Evolutionary conservation across 1,140 invertebrate species (phyloP).

Genomic region (Armadillidium nasatum): DNA sequence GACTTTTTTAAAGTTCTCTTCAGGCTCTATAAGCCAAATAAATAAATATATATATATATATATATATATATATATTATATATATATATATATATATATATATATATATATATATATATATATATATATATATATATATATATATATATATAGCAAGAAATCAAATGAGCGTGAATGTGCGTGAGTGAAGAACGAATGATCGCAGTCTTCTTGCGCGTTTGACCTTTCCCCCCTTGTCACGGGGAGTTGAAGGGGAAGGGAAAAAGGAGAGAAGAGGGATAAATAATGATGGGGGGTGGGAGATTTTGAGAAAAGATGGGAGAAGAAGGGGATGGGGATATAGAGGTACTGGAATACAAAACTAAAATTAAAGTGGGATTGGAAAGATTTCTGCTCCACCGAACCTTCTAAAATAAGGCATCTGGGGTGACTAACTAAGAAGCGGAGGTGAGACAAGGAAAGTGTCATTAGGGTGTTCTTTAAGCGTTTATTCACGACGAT

Average conservation of each 20-base stretch:
- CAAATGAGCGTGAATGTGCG: not conserved
- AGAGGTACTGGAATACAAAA: not conserved
- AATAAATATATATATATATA: too few relatives aligned
- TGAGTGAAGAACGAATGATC: not conserved
- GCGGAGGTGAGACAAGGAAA: constrained; percentile 6
- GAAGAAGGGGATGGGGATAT: too few relatives aligned
- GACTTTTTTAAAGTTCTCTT: too few relatives aligned
- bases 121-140: too few relatives aligned
- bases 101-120: too few relatives aligned
- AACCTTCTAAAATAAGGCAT: not conserved
- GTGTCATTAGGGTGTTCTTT: not conserved
- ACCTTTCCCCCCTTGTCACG: constrained; percentile 1
- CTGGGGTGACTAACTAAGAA: not conserved
- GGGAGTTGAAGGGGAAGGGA: not conserved
- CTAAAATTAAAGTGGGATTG: constrained; percentile 2
- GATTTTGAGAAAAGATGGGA: not conserved
- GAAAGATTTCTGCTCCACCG: not conserved
- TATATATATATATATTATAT: too few relatives aligned
- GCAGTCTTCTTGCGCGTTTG: not conserved
- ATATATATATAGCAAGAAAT: not conserved
- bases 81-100: too few relatives aligned
- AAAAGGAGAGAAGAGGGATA: not conserved
- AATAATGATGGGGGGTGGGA: constrained; percentile 5
- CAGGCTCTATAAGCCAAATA: too few relatives aligned
- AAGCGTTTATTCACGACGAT: not conserved